Evolutionary conservation across 2,797 vertebrate genomes (phyloP).

Genomic region (Pyrocephalus nanus): DNA sequence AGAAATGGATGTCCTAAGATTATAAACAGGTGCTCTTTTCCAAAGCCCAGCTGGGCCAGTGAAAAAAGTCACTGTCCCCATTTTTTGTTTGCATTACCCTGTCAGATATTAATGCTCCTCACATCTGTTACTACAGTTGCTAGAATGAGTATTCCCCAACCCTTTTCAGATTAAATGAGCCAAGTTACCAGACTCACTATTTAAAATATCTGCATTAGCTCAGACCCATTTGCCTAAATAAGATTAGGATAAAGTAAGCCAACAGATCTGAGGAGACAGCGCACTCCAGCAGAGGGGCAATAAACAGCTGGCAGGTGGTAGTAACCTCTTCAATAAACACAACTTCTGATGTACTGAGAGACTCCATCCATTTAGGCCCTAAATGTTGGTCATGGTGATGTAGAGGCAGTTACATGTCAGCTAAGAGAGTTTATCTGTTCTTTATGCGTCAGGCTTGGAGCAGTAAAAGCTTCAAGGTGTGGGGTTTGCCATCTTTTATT

Average conservation of each 20-base stretch:
- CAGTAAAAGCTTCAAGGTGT: not conserved
- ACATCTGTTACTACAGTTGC: not conserved
- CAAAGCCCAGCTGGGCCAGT: not conserved
- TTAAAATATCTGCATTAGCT: not conserved
- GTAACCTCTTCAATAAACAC: not conserved
- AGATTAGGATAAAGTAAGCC: constrained; percentile 29
- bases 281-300: not conserved
- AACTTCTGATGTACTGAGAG: not conserved
- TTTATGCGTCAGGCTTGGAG: not conserved
- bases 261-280: not conserved
- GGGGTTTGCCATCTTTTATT: not conserved
- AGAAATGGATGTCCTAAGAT: not conserved
- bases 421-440: not conserved
- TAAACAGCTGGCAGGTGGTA: constrained; percentile 18
- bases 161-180: not conserved
- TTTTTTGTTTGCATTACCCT: not conserved
- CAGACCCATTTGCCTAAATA: constrained; percentile 13
- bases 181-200: not conserved
- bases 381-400: not conserved
- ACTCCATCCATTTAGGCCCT: not conserved
- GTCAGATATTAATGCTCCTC: not conserved
- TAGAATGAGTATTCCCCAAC: not conserved
- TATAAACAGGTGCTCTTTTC: not conserved
- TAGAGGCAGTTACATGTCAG: not conserved
- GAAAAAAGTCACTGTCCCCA: not conserved